phyloP scores from a whole-genome alignment of 2,113 vertebrate species.

The Propithecus coquereli region DNA sequence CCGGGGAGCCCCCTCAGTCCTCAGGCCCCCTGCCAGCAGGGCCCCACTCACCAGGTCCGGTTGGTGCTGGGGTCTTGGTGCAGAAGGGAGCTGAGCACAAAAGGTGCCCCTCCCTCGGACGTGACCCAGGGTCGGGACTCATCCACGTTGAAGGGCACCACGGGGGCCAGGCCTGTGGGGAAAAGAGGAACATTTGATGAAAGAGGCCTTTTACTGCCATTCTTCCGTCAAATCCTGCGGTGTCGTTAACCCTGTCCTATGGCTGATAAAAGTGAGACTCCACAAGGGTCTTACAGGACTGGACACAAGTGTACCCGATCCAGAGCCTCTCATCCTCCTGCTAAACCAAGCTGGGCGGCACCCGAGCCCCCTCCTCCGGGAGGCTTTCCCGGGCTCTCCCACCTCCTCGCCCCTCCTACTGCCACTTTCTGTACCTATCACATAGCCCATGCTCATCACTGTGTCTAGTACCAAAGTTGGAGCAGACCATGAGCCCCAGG shows the following conservation, averaged over 20 bases:
- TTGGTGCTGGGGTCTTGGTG: slow-evolving; percentile 65
- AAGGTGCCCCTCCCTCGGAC: background rate
- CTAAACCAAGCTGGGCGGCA: background rate
- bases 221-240: background rate
- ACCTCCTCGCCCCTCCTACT: background rate
- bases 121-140: slow-evolving; percentile 51
- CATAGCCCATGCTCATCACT: background rate
- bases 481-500: background rate
- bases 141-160: slow-evolving; percentile 63
- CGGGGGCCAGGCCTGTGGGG: slow-evolving; percentile 14
- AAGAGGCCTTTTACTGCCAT: background rate
- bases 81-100: slow-evolving; percentile 46
- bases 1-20: background rate
- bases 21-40: background rate
- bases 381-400: background rate
- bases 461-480: background rate
- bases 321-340: background rate
- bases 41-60: slow-evolving; percentile 61
- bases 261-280: background rate
- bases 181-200: background rate
- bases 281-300: background rate
- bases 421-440: background rate
- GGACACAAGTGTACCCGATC: background rate
- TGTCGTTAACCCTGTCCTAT: background rate
- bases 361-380: background rate